A percentile compares a stretch with the other conserved stretches of the same genome.
These are phyloP conservation scores for Cyclophora punctaria DNA, from an alignment of 2,888 invertebrate genomes.

Conservation along the genomic window DNA sequence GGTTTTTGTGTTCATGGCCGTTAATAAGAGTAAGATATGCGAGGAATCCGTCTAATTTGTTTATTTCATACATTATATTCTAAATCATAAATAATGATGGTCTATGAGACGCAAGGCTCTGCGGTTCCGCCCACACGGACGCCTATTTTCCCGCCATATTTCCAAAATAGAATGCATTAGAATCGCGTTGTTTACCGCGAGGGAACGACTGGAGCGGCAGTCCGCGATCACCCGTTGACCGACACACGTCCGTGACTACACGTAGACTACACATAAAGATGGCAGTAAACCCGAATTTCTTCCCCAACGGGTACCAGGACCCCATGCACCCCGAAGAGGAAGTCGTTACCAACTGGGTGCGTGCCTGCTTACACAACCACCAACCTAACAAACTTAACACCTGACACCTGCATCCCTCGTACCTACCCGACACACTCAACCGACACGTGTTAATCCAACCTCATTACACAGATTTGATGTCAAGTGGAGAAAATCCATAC, in stretches of 20 bases:
- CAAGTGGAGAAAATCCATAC: slow-evolving; percentile 17
- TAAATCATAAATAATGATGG: slow-evolving; percentile 29
- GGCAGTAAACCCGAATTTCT: slow-evolving; percentile 68
- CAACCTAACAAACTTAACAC: slow-evolving; percentile 15
- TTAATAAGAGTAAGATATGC: no score
- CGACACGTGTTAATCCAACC: slow-evolving; percentile 3
- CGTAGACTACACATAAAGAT: slow-evolving; percentile 41
- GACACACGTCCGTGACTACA: slow-evolving; percentile 50
- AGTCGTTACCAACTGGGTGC: slow-evolving; percentile 77
- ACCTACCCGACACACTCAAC: background rate
- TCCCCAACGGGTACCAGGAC: slow-evolving; percentile 72
- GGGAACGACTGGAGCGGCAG: slow-evolving; percentile 63
- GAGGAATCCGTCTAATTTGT: no score
- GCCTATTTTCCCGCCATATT: slow-evolving; percentile 64
- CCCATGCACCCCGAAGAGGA: slow-evolving; percentile 75
- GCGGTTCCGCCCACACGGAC: slow-evolving; percentile 59
- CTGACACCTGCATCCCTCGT: background rate
- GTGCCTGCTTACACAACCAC: slow-evolving; percentile 29
- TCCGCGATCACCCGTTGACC: slow-evolving; percentile 58
- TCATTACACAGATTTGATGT: slow-evolving; percentile 10
- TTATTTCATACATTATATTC: background rate
- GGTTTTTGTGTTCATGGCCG: no score
- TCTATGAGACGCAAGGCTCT: slow-evolving; percentile 46
- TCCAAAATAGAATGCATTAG: slow-evolving; percentile 73
- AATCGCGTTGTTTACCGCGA: slow-evolving; percentile 67